Conservation (phyloP, 2,888 invertebrate genomes). For the Morpho deidamia region DNA sequence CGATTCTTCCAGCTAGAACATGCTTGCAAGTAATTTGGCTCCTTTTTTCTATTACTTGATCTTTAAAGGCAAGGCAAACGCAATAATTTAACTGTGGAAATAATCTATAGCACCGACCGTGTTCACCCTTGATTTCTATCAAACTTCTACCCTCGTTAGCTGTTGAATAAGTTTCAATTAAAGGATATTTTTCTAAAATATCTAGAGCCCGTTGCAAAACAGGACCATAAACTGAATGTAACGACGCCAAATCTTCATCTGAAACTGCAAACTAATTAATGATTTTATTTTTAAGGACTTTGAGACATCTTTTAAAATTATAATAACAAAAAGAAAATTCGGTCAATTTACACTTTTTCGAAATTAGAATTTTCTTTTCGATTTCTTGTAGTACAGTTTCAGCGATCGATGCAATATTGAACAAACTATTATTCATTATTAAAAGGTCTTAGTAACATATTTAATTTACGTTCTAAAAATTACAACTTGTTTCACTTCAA, state of each 20-base stretch:
- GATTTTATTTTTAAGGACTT: background rate
- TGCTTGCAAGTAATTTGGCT: slow-evolving; percentile 81
- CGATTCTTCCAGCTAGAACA: slow-evolving; percentile 80
- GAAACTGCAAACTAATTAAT: slow-evolving; percentile 70
- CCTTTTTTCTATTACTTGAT: slow-evolving; percentile 74
- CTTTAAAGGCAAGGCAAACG: slow-evolving; percentile 80
- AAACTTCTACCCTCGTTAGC: slow-evolving; percentile 57
- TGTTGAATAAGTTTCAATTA: slow-evolving; percentile 68
- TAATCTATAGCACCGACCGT: slow-evolving; percentile 77
- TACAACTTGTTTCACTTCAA: too few species aligned
- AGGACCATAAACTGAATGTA: slow-evolving; percentile 79
- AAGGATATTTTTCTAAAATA: slow-evolving; percentile 77
- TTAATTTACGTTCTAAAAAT: too few species aligned
- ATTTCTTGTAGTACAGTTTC: slow-evolving; percentile 10
- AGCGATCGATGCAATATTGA: background rate
- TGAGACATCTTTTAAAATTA: too few species aligned
- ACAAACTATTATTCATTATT: background rate
- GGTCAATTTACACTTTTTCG: slow-evolving; percentile 6
- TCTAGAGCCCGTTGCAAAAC: slow-evolving; percentile 79
- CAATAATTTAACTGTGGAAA: slow-evolving; percentile 83
- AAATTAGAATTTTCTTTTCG: slow-evolving; percentile 8
- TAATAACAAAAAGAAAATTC: background rate
- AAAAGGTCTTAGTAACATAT: too few species aligned
- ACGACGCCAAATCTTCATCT: slow-evolving; percentile 71
- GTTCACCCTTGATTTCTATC: slow-evolving; percentile 78